Evolutionary conservation across 2,888 invertebrate species (phyloP).

Genomic region (Ernsta delagoae): DNA sequence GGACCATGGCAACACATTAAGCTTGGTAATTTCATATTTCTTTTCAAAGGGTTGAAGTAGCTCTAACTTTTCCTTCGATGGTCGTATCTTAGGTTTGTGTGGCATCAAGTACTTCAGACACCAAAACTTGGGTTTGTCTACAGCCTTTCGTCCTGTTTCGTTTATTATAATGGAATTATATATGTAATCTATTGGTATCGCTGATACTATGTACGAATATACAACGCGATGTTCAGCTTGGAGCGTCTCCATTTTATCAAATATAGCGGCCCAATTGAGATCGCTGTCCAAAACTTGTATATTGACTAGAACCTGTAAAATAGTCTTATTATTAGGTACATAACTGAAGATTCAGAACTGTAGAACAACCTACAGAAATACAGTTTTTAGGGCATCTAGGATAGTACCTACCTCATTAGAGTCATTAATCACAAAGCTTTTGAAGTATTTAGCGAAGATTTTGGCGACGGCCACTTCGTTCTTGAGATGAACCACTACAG

Average conservation of each 20-base stretch:
- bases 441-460: slow-evolving; percentile 62
- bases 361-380: too few species aligned
- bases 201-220: slow-evolving; percentile 68
- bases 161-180: slow-evolving; percentile 61
- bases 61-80: slow-evolving; percentile 43
- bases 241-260: slow-evolving; percentile 66
- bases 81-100: slow-evolving; percentile 47
- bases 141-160: slow-evolving; percentile 47
- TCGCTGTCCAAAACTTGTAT: slow-evolving; percentile 64
- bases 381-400: too few species aligned
- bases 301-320: slow-evolving; percentile 66
- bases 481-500: slow-evolving; percentile 71
- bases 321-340: too few species aligned
- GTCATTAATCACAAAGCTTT: slow-evolving; percentile 61
- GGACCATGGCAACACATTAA: slow-evolving; percentile 72
- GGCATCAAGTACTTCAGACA: slow-evolving; percentile 46
- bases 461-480: slow-evolving; percentile 57
- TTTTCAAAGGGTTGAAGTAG: slow-evolving; percentile 53
- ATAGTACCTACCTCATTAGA: slow-evolving; percentile 62
- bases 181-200: slow-evolving; percentile 68
- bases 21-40: slow-evolving; percentile 61
- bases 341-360: too few species aligned
- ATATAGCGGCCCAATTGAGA: slow-evolving; percentile 58
- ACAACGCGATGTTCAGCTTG: slow-evolving; percentile 54
- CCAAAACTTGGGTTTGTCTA: slow-evolving; percentile 48